Evolutionary conservation across 2,797 vertebrate genomes (phyloP), one percentile per base, ranked within the genome.

Genomic region (Huso huso): DNA sequence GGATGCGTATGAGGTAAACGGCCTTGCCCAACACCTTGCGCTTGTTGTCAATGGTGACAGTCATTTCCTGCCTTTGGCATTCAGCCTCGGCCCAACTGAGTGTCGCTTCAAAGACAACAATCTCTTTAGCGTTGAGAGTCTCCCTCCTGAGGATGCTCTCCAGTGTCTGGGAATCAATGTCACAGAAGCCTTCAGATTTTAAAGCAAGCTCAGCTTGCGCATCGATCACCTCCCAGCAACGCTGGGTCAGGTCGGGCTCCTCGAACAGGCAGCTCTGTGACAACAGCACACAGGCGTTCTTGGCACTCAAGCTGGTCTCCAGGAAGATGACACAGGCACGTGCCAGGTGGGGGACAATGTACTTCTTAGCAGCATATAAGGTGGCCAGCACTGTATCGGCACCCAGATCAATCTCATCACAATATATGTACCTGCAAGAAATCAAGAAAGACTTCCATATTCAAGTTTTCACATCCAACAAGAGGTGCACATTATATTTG

Each of bases 191-290:
- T 78, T 99, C 96, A 0, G 96, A 98, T 86, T 94, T 91, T 77
- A 99, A 86, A 57, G 96, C 95, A 69, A 97, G 86, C 84, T 99
- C 96, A 0, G 96, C 96, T 63, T 99, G 96, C 69, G 96, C 94
- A 70, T 99, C 96, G 68, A 99, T 99, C 82, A 99, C 96, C 81
- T 99, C 96, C 96, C 96, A 99, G 84, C 96, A 99, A 63, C 96
- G 93, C 86, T 99, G 96, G 57, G 95, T 98, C 85, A 99, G 87
- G 81, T 99, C 95, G 0, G 96, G 96, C 77, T 99, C 96, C 84
- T 99, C 96, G 0, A 99, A 99, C 66, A 99, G 82, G 84, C 96
- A 97, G 88, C 96, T 99, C 85, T 99, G 96, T 68, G 96, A 99
- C 64, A 99, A 93, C 48, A 99, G 81, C 75, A 99, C 95, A 0